These are phyloP conservation scores for Hyles lineata DNA, from an alignment of 2,888 invertebrate species.

Conservation along the genomic window DNA sequence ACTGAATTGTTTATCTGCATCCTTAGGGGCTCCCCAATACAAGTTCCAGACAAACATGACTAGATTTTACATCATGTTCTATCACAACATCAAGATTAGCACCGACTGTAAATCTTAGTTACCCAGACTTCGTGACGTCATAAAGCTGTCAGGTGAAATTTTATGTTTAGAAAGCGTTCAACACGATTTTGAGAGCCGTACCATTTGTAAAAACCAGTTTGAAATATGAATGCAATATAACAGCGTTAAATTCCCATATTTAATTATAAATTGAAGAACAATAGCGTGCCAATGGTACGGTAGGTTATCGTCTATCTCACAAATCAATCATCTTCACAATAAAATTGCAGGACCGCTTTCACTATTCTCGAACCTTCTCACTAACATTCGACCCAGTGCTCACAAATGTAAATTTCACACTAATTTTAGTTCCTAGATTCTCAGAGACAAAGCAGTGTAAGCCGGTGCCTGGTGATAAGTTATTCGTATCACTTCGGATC, in stretches of 20 bases:
- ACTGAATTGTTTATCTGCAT: background rate
- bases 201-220: conserved; percentile 11
- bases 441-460: too few species aligned
- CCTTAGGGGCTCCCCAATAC: too few species aligned
- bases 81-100: background rate
- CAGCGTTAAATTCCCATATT: conserved; percentile 37
- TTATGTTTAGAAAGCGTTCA: conserved; percentile 9
- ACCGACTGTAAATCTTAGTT: too few species aligned
- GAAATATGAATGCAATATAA: conserved; percentile 9
- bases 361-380: conserved; percentile 51
- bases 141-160: background rate
- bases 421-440: too few species aligned
- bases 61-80: background rate
- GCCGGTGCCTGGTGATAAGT: too few species aligned
- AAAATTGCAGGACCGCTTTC: conserved; percentile 70
- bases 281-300: conserved; percentile 62
- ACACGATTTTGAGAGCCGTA: background rate
- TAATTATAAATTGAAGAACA: conserved; percentile 68
- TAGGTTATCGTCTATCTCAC: conserved; percentile 63
- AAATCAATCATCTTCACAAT: conserved; percentile 73
- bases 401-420: background rate
- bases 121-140: background rate
- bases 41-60: background rate
- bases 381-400: background rate
- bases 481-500: too few species aligned